Base-by-base conservation (phyloP, 2,888 invertebrate species). In the Lithophane ornitopus region DNA sequence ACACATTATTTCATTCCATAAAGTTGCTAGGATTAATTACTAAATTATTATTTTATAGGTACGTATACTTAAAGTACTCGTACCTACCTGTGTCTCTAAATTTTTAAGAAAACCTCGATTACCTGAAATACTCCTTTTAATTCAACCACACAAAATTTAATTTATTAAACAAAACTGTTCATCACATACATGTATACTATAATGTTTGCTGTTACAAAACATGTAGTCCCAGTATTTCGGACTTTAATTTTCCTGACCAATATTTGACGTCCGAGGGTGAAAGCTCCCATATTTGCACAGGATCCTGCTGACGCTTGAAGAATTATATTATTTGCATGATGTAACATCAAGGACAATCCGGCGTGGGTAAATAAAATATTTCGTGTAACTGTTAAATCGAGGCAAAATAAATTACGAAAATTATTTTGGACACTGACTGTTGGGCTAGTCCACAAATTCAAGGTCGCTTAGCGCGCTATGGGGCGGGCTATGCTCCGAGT, bases 241-340 rank as follows among this genome's bases (percentile, higher is more conserved):
- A 52, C 46, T 70, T 81, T 76, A 67, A 81, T 82, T 74, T 34
- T 46, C 59, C 71, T 78, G 68, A 63, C 66, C 58, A 76, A 85
- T 78, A 78, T 84, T 85, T 85, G 79, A 65, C 59, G 41, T 56
- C 34, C 59, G 41, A 63, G 69, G 58, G 74, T 70, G 44, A 59
- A 71, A 61, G 63, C 46, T 74, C 34, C 54, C 58, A 56, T 84
- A 70, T 83, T 79, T 83, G 84, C 9, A 70, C 62, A 79, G 74
- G 86, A 75, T 68, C 41, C 12, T 34, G 85, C 82, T 82, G 68
- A 78, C 74, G 78, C 65, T 82, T 66, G 44, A 76, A 44, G 71
- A 76, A 76, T 85, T 81, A 59, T 85, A 71, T 82, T 82, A 81
- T 81, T 62, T 82, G 70, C 71, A 85, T 71, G 69, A 76, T 61